These are phyloP conservation scores for Acinonyx jubatus DNA, from an alignment of 2,113 vertebrate genomes.

Conservation along the genomic window DNA sequence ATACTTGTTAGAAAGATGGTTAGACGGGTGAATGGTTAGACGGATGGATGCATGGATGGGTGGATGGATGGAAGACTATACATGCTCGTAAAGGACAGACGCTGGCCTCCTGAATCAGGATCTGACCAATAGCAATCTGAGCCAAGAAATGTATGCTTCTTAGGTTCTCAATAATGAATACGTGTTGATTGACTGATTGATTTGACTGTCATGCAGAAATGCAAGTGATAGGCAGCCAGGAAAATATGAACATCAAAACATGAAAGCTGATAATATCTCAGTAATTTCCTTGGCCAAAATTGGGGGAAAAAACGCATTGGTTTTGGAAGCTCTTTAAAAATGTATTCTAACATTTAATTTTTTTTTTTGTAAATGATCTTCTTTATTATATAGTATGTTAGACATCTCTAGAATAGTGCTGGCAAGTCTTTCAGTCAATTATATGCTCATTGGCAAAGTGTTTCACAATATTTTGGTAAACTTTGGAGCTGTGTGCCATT, in stretches of 20 bases:
- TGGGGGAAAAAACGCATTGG: neutral
- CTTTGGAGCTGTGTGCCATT: neutral
- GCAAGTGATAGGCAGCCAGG: neutral
- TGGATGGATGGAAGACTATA: neutral
- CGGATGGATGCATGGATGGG: neutral
- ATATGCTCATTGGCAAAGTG: conserved; percentile 48
- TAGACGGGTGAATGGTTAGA: neutral
- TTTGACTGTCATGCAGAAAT: neutral
- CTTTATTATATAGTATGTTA: conserved; percentile 53
- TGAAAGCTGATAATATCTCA: neutral
- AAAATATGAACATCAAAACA: neutral
- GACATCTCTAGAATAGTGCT: conserved; percentile 28
- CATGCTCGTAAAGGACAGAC: neutral
- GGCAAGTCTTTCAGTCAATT: conserved; percentile 56
- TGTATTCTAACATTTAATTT: conserved; percentile 11
- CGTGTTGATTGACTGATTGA: neutral
- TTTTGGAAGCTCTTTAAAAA: conserved; percentile 47
- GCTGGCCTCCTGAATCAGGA: neutral
- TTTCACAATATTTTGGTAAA: conserved; percentile 60
- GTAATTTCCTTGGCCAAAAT: conserved; percentile 13
- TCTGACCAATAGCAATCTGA: neutral
- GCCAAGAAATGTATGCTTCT: neutral
- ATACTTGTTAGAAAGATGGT: neutral
- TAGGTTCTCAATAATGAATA: conserved; percentile 41
- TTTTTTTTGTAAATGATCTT: conserved; percentile 11